A percentile compares a stretch with the other conserved stretches of the same genome.
phyloP scores from a whole-genome alignment of 2,888 invertebrate genomes.

The Heliothis peltigera region DNA sequence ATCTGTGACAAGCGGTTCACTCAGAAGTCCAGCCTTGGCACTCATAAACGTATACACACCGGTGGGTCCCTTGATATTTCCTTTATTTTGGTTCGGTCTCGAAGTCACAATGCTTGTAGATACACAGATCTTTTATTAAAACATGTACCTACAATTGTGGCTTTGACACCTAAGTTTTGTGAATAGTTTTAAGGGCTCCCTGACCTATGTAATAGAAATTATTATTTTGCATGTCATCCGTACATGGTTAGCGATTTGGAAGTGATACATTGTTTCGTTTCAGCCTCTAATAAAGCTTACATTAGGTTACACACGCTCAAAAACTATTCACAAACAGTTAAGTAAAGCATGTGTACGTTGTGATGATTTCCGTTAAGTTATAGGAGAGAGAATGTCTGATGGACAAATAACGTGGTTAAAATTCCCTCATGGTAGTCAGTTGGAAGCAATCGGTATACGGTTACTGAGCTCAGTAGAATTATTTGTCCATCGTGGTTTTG shows the following conservation, averaged over 20 bases:
- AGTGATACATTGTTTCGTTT: conserved; percentile 60
- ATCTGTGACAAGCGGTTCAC: conserved; percentile 95
- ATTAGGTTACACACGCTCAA: conserved; percentile 87
- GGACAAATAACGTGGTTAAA: conserved; percentile 86
- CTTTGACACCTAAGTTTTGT: conserved; percentile 88
- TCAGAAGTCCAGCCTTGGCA: conserved; percentile 95
- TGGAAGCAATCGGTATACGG: conserved; percentile 62
- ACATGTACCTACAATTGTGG: conserved; percentile 73
- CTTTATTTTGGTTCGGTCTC: conserved; percentile 85
- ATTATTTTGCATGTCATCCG: conserved; percentile 45
- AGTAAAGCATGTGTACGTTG: conserved; percentile 89
- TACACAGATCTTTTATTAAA: conserved; percentile 9
- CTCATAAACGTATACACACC: conserved; percentile 94
- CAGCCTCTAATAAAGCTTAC: conserved; percentile 46
- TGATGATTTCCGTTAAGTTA: conserved; percentile 82
- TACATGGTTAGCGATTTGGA: conserved; percentile 77
- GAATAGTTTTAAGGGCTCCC: conserved; percentile 90
- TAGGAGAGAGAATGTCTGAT: conserved; percentile 87
- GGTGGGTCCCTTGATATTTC: conserved; percentile 90
- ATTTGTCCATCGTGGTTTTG: conserved; percentile 90
- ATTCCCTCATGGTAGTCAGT: conserved; percentile 86
- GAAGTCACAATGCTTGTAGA: conserved; percentile 80
- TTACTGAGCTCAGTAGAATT: conserved; percentile 72
- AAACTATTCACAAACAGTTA: conserved; percentile 90
- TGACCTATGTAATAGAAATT: conserved; percentile 61